A percentile compares a stretch with the other conserved stretches of the same genome.
These are phyloP conservation scores for Aporophyla nigra DNA, from an alignment of 2,888 invertebrate species.

Conservation along the genomic window DNA sequence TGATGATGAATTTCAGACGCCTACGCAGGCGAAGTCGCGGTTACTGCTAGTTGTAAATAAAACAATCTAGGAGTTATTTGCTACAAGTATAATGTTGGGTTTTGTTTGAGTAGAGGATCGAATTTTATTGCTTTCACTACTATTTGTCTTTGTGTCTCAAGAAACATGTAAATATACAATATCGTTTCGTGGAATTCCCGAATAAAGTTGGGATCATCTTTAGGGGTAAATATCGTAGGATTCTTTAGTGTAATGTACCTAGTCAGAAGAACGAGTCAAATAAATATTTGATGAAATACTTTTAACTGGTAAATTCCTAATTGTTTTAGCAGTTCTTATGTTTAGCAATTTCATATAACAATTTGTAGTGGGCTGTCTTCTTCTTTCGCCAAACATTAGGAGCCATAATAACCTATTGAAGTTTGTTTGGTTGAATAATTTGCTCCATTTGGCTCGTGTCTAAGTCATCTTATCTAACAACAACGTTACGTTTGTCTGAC, in stretches of 20 bases:
- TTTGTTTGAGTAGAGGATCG: conserved; percentile 34
- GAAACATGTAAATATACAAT: conserved; percentile 27
- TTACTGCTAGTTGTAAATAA: conserved; percentile 16
- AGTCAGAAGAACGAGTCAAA: background rate
- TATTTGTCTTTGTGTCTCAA: conserved; percentile 41
- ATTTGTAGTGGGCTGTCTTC: background rate
- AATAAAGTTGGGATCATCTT: conserved; percentile 6
- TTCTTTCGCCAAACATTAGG: background rate
- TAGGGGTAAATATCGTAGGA: background rate
- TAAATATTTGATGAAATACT: background rate
- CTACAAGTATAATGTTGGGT: conserved; percentile 19
- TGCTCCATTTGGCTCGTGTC: no score
- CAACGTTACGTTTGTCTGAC: no score
- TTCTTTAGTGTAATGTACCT: background rate
- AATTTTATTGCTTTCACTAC: conserved; percentile 41
- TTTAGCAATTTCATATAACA: background rate
- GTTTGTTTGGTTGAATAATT: no score
- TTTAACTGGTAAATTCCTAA: background rate
- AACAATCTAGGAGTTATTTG: conserved; percentile 39
- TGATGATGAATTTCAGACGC: no score
- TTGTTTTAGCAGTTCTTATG: background rate
- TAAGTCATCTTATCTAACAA: no score
- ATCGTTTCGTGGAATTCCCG: background rate
- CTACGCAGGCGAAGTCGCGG: no score
- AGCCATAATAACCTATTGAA: background rate